These are phyloP conservation scores for Fulica atra DNA, from an alignment of 2,113 vertebrate species.

Conservation along the genomic window DNA sequence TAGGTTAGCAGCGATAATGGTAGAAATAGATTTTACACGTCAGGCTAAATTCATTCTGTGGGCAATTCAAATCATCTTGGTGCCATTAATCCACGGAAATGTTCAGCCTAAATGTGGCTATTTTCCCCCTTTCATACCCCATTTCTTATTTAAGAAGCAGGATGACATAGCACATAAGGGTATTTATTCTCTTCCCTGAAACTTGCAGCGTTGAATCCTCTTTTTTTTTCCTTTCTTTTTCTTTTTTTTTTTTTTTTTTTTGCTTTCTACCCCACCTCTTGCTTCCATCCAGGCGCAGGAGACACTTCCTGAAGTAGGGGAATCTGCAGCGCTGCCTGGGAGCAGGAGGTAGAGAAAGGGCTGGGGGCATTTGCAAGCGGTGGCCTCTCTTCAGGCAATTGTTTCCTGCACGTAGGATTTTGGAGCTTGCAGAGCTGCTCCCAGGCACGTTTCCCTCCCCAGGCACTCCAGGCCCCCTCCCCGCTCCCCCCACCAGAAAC, in stretches of 20 bases:
- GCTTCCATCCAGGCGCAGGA: background rate
- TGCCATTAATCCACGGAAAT: constrained; percentile 4
- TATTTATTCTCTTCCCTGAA: background rate
- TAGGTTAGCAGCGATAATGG: constrained; percentile 31
- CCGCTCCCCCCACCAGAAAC: background rate
- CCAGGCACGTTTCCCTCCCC: constrained; percentile 45
- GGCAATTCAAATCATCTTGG: background rate
- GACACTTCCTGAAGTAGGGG: background rate
- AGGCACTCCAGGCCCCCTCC: background rate
- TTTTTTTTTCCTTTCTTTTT: too few relatives aligned
- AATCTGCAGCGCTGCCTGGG: background rate
- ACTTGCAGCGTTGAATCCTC: background rate
- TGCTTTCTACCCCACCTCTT: background rate
- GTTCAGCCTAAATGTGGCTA: background rate
- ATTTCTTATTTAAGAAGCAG: background rate
- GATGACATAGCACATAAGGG: background rate
- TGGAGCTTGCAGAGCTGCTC: constrained; percentile 44
- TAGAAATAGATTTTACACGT: constrained; percentile 26
- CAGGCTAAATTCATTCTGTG: constrained; percentile 27
- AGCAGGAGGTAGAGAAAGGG: background rate
- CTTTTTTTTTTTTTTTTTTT: background rate
- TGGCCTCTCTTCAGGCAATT: constrained; percentile 31
- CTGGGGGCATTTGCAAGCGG: background rate
- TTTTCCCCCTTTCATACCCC: background rate
- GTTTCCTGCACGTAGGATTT: background rate